phyloP scores from a whole-genome alignment of 2,888 invertebrate genomes.

The Tipula confusa region DNA sequence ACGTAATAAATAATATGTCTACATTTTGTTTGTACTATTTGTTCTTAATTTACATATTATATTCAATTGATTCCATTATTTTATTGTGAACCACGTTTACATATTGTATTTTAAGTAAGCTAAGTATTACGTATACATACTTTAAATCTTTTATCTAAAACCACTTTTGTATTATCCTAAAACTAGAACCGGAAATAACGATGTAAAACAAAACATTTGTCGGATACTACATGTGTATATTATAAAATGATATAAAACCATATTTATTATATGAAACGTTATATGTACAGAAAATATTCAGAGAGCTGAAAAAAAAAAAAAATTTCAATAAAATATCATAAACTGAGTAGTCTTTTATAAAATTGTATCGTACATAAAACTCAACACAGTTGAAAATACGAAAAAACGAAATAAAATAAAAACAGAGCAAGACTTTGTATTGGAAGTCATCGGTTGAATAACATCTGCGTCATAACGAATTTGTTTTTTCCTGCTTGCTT shows the following conservation, averaged over 20 bases:
- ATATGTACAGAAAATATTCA: background rate
- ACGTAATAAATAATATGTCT: background rate
- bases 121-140: too few species aligned
- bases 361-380: background rate
- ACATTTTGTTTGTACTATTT: background rate
- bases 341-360: background rate
- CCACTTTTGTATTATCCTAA: background rate
- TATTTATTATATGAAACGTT: background rate
- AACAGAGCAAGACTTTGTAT: background rate
- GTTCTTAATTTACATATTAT: background rate
- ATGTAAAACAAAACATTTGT: background rate
- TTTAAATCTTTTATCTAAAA: too few species aligned
- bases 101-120: background rate
- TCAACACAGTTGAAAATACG: background rate
- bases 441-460: background rate
- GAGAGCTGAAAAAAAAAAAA: background rate
- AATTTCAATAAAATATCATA: background rate
- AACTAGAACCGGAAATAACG: background rate
- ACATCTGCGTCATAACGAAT: background rate
- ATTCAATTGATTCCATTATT: background rate
- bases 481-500: background rate
- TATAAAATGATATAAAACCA: background rate
- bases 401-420: background rate
- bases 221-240: background rate
- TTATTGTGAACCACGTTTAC: background rate